Evolutionary conservation across 2,113 vertebrate genomes (phyloP), one percentile per base, ranked within the genome.

Genomic region (Cichladusa arquata): DNA sequence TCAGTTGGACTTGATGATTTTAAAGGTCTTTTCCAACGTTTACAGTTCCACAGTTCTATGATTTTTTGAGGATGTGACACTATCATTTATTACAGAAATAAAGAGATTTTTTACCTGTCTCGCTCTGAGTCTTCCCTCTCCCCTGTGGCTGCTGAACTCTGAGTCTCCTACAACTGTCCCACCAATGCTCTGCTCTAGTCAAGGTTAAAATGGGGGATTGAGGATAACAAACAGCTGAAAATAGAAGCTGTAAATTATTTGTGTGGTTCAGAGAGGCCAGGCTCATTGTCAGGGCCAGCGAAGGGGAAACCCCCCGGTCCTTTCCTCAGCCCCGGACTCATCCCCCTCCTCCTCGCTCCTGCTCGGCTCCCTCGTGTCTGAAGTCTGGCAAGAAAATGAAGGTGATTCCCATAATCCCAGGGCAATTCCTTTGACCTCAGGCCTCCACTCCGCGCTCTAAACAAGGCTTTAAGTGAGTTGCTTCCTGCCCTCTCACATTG

Each of bases 381-480:
- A 81, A 79, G 73, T 54, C 92, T 53, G 48, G 19, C 5, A 4
- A 91, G 81, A 84, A 95, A 92, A 91, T 56, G 62, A 92, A 91
- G 81, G 84, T 92, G 93, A 91, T 92, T 91, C 87, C 74, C 73
- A 82, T 91, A 79, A 87, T 89, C 36, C 61, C 82, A 50, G 87
- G 93, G 78, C 84, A 97, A 89, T 81, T 95, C 81, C 57, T 95
- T 94, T 95, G 94, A 96, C 93, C 93, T 72, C 62, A 70, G 86
- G 71, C 58, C 88, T 88, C 88, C 40, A 29, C 71, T 88, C 51
- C 6, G 33, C 0, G 2, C 76, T 62, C 73, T 86, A 94, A 93
- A 81, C 56, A 70, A 0, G 13, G 67, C 83, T 84, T 77, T 94
- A 94, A 92, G 86, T 77, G 88, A 58, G 80, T 90, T 12, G 36